These are phyloP conservation scores for Chrysotoxum bicinctum DNA, from an alignment of 2,888 invertebrate genomes.

Conservation along the genomic window DNA sequence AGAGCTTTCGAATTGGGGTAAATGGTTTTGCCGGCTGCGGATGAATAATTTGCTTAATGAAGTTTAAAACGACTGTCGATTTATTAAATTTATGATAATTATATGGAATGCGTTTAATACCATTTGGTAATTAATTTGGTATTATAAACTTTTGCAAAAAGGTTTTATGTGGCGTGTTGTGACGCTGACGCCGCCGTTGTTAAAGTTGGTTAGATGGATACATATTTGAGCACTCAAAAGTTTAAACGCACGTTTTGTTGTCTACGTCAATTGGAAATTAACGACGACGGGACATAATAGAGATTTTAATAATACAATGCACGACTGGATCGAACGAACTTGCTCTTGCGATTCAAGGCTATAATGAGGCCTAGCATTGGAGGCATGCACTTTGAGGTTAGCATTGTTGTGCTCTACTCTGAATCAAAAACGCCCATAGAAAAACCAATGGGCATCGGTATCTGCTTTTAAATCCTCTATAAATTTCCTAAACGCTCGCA, in stretches of 20 bases:
- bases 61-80: constrained; percentile 70
- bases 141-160: constrained; percentile 34
- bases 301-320: too few species aligned
- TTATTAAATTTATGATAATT: constrained; percentile 71
- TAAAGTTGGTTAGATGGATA: neutral
- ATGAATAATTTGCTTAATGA: constrained; percentile 72
- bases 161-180: constrained; percentile 2
- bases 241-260: neutral
- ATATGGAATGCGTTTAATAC: constrained; percentile 68
- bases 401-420: too few species aligned
- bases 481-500: too few species aligned
- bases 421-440: too few species aligned
- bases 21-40: constrained; percentile 62
- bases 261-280: neutral
- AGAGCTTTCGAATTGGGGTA: constrained; percentile 23
- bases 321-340: too few species aligned
- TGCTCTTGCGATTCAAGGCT: too few species aligned
- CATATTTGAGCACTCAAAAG: neutral
- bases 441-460: too few species aligned
- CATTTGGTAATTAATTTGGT: constrained; percentile 68
- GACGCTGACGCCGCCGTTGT: neutral
- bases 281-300: neutral
- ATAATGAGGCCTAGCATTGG: too few species aligned
- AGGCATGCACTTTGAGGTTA: too few species aligned
- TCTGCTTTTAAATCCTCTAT: too few species aligned